Evolutionary conservation across 2,888 invertebrate genomes (phyloP).

Genomic region (Megaustenia siamemsis): DNA sequence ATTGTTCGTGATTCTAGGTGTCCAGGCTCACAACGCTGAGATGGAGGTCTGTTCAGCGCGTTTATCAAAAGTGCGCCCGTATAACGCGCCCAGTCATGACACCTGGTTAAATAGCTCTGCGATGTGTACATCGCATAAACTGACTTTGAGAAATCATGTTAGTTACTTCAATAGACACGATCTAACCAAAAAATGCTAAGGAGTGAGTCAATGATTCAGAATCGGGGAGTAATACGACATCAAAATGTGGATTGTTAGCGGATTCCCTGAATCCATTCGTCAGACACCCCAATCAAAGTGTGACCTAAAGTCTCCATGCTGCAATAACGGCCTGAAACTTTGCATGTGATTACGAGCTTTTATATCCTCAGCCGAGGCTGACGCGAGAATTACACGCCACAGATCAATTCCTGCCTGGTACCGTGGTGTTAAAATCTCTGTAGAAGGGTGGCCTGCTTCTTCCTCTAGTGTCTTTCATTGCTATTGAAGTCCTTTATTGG

Average conservation of each 20-base stretch:
- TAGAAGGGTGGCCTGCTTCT: not conserved
- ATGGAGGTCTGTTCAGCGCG: no score
- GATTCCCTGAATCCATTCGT: not conserved
- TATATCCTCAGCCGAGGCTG: not conserved
- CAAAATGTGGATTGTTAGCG: not conserved
- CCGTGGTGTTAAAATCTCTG: not conserved
- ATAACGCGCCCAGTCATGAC: no score
- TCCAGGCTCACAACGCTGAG: no score
- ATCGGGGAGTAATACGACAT: not conserved
- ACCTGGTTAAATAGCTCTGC: no score
- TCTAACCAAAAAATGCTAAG: not conserved
- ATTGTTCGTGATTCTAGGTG: no score
- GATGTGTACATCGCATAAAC: no score
- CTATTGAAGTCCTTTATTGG: constrained; percentile 1
- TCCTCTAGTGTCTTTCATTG: not conserved
- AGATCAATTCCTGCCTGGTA: not conserved
- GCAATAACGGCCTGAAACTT: not conserved
- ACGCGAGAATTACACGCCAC: not conserved
- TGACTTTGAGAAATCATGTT: no score
- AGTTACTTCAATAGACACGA: no score
- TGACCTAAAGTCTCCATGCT: not conserved
- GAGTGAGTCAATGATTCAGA: not conserved
- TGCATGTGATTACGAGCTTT: not conserved
- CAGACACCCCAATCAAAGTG: constrained; percentile 17
- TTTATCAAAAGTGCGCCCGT: no score